Base-by-base conservation (phyloP, 2,113 vertebrate genomes). In the Halcyon malimbica region DNA sequence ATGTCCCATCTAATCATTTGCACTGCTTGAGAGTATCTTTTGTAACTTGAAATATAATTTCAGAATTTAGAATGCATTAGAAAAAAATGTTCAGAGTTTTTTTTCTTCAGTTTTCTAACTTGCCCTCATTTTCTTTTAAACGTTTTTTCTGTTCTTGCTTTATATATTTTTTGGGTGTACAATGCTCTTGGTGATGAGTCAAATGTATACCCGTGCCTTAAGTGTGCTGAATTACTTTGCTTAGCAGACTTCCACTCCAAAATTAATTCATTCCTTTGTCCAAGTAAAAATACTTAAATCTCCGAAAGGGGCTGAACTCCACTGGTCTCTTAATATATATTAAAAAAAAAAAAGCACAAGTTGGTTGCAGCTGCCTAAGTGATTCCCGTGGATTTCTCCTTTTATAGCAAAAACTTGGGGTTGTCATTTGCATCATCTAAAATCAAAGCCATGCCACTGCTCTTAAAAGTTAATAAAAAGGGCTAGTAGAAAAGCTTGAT, bases 401-500 rank as follows among this genome's bases (percentile, higher is more conserved):
- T 95, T 89, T 89, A 93, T 42, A 96, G 60, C 85, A 88, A 94
- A 95, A 94, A 37, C 21, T 37, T 71, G 28, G 17, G 24, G 5
- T 73, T 46, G 59, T 41, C 69, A 77, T 80, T 94, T 77, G 57
- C 68, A 92, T 83, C 87, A 89, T 94, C 89, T 90, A 94, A 95
- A 96, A 41, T 95, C 25, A 88, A 83, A 95, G 60, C 85, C 86
- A 80, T 54, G 67, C 59, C 42, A 44, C 75, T 86, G 90, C 91
- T 94, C 84, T 85, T 71, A 88, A 93, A 97, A 97, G 93, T 94
- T 97, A 98, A 98, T 98, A 96, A 98, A 98, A 97, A 97, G 88
- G 79, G 94, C 91, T 83, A 68, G 70, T 53, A 91, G 79, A 89
- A 96, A 96, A 96, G 98, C 97, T 97, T 98, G 98, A 98, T 98